Base-by-base conservation (phyloP, 2,888 invertebrate species). In the Eristalis pertinax region DNA sequence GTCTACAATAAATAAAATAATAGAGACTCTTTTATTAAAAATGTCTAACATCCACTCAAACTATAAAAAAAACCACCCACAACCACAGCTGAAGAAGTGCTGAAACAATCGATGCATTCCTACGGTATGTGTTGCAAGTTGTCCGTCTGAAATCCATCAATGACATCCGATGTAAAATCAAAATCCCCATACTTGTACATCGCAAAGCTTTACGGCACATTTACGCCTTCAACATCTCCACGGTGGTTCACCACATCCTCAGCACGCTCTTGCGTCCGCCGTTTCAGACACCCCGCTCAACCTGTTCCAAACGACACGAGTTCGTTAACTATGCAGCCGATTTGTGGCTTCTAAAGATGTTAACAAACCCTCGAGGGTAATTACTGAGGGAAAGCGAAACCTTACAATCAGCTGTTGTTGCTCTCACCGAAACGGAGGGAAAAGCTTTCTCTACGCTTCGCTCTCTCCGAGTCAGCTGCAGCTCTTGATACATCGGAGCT, bases 281-380 rank as follows among this genome's bases (percentile, higher is more conserved):
- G 32, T 64, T 35, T 10, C 32, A 65, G 69, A 64, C 35, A 50
- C 38, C 29, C 63, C 38, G 35, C 64, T 41, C 78, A 75, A 83
- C 78, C 70, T 78, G 78, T 79, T 56, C 67, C 41, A 13, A 38
- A 64, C 50, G 69, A 70, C 73, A 78, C 72, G 73, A 86, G 74
- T 75, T 78, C 74, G 74, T 43, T 74, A 78, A 86, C 83, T 86
- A 78, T 86, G 74, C 78, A 83, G 74, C 74, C 86, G 86, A 86
- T 83, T 83, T 86, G 86, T 78, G 86, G 86, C 60, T 78, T 74
- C 86, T 70, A 56, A 78, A 35, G 86, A 74, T 74, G 78, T 78
- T 78, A 82, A 74, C 82, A 70, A 69, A 72, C 69, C 86, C 58
- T 78, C 77, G 74, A 74, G 82, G 62, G 62, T 78, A 86, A 86